Conservation (phyloP, 2,113 vertebrate genomes). For the Elephas maximus region DNA sequence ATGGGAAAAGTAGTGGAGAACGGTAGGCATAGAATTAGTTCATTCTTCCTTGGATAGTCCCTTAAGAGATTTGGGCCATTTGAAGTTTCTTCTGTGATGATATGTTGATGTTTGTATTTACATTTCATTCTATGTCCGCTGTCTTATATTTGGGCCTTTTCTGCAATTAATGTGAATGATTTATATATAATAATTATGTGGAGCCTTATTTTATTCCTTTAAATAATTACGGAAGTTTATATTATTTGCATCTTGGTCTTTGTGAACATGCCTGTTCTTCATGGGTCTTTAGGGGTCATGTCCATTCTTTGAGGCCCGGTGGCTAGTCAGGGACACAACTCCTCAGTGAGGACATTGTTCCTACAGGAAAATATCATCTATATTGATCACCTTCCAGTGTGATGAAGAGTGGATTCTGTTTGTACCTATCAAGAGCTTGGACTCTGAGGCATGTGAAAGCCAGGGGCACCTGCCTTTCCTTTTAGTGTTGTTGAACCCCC, state of each 20-base stretch:
- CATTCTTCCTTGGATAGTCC: neutral
- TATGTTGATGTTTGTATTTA: neutral
- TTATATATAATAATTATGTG: slow-evolving; percentile 28
- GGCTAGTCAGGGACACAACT: neutral
- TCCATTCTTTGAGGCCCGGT: neutral
- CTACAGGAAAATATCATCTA: neutral
- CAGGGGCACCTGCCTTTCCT: neutral
- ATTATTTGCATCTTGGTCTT: neutral
- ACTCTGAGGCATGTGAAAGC: neutral
- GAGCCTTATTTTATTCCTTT: neutral
- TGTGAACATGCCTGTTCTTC: neutral
- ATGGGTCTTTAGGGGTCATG: neutral
- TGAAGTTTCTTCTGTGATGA: neutral
- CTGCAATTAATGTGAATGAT: neutral
- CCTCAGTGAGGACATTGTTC: neutral
- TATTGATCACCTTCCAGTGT: neutral
- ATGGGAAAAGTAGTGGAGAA: neutral
- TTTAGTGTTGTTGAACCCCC: neutral
- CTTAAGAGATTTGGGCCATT: neutral
- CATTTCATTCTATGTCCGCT: neutral
- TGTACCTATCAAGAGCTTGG: neutral
- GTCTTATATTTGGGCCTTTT: neutral
- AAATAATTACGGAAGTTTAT: neutral
- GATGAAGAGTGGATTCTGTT: neutral
- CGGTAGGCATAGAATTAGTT: neutral